Percentiles rank a stretch among this genome's conserved stretches.
phyloP scores from a whole-genome alignment of 1,140 invertebrate genomes.

The Aradophagus sp. region DNA sequence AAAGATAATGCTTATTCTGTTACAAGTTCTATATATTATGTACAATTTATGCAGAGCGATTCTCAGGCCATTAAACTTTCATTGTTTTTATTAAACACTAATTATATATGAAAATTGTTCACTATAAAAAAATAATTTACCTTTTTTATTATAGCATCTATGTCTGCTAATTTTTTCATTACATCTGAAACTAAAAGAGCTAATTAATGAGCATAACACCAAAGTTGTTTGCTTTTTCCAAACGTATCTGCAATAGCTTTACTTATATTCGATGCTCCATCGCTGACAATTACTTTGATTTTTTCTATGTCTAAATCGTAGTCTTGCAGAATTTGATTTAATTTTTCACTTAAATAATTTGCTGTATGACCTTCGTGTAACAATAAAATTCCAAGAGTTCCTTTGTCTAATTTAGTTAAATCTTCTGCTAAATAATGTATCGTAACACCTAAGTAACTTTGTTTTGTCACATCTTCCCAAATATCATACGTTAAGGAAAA shows the following conservation, averaged over 20 bases:
- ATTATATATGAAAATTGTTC: no score
- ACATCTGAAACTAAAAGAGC: slow-evolving; percentile 1
- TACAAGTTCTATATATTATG: no score
- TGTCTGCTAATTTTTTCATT: not conserved
- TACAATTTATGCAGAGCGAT: no score
- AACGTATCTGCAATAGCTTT: slow-evolving; percentile 13
- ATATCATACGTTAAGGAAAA: slow-evolving; percentile 21
- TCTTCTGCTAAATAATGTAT: slow-evolving; percentile 16
- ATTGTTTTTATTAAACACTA: no score
- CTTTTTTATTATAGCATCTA: slow-evolving; percentile 2
- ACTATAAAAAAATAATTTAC: slow-evolving; percentile 1
- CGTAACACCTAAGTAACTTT: slow-evolving; percentile 24
- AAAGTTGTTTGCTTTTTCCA: slow-evolving; percentile 8
- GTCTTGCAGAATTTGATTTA: slow-evolving; percentile 3
- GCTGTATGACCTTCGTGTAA: slow-evolving; percentile 22
- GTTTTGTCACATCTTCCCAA: slow-evolving; percentile 21
- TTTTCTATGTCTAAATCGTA: slow-evolving; percentile 17
- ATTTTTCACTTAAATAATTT: slow-evolving; percentile 13
- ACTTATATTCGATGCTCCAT: slow-evolving; percentile 20
- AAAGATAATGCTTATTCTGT: no score
- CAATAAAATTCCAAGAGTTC: slow-evolving; percentile 13
- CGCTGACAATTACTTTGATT: slow-evolving; percentile 9
- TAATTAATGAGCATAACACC: slow-evolving; percentile 18
- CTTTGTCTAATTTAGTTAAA: slow-evolving; percentile 9
- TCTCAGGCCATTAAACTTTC: no score